Conservation (phyloP, 2,888 invertebrate species). For the Dasysyrphus albostriatus region DNA sequence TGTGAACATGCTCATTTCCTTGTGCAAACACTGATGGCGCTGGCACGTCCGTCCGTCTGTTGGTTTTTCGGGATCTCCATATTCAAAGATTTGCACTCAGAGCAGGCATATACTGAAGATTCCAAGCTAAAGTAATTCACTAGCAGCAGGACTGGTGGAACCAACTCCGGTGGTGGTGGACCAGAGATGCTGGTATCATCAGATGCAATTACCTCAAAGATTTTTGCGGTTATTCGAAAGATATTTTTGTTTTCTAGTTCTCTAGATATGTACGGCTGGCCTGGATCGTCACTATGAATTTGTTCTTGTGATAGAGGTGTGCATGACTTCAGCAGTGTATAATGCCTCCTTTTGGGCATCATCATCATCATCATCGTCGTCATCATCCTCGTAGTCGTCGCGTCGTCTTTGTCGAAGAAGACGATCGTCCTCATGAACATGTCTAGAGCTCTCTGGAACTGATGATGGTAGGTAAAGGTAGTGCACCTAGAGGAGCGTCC, state of each 20-base stretch:
- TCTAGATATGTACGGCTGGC: slow-evolving; percentile 45
- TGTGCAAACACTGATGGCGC: slow-evolving; percentile 67
- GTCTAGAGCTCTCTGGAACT: slow-evolving; percentile 41
- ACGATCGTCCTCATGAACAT: slow-evolving; percentile 56
- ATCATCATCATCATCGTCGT: slow-evolving; percentile 52
- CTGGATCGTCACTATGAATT: neutral
- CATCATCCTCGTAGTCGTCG: neutral
- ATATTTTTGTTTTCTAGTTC: slow-evolving; percentile 44
- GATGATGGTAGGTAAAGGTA: neutral
- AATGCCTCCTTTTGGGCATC: slow-evolving; percentile 76
- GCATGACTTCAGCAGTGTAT: slow-evolving; percentile 64
- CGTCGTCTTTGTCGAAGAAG: slow-evolving; percentile 18
- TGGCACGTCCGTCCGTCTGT: slow-evolving; percentile 72
- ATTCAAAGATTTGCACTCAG: slow-evolving; percentile 12
- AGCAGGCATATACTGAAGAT: neutral
- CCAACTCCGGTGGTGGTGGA: neutral
- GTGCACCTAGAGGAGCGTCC: slow-evolving; percentile 58
- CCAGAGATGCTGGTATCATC: slow-evolving; percentile 54
- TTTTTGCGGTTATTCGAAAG: slow-evolving; percentile 59
- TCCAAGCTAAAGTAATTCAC: slow-evolving; percentile 11
- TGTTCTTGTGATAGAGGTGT: slow-evolving; percentile 55
- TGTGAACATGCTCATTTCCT: slow-evolving; percentile 66
- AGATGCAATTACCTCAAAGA: slow-evolving; percentile 66
- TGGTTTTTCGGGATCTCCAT: slow-evolving; percentile 59
- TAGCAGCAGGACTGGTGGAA: slow-evolving; percentile 2